Base-by-base conservation (phyloP, 1,140 invertebrate genomes). In the Aplysia californica region DNA sequence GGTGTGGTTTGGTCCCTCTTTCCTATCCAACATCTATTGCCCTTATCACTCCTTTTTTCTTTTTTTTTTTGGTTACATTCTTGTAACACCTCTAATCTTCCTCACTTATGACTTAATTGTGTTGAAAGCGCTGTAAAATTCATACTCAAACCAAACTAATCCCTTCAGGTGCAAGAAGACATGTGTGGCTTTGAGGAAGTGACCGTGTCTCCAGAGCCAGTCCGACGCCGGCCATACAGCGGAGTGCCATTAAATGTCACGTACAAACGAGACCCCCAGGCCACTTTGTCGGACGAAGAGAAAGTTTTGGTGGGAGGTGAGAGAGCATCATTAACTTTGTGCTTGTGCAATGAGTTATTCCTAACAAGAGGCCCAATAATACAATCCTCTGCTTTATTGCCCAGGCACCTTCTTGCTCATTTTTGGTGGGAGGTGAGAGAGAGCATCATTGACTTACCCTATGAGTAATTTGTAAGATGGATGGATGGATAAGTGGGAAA, bases 111-210 rank as follows among this genome's bases (percentile, higher is more conserved):
- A 10, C 10, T 15, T 15, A 50, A 50, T n/a, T 50, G 44, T 15
- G n/a, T 50, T 50, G 10, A 50, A 50, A 50, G n/a, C 10, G n/a
- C 44, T 50, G 44, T 15, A 50, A 10, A 15, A 50, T 50, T 50
- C 10, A 15, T 50, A 10, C n/a, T 50, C n/a, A 15, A 50, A 50
- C 44, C n/a, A 50, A 50, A 15, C 10, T 50, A 15, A 10, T 21
- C 26, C 6, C 31, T 20, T 66, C 50, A 87, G 84, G 79, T 78
- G 41, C 76, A 79, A 35, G 86, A 87, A 56, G 86, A 87, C 79
- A 87, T 87, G 86, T 87, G 88, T 83, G 87, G 87, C 15, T 88
- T 87, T 82, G 88, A 89, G 76, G 88, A 89, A 65, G 80, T 87
- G 29, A 89, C 87, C 5, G 82, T 83, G 10, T 67, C 80, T 3